These are phyloP conservation scores for Sula dactylatra DNA, from an alignment of 2,113 vertebrate genomes.

Conservation along the genomic window DNA sequence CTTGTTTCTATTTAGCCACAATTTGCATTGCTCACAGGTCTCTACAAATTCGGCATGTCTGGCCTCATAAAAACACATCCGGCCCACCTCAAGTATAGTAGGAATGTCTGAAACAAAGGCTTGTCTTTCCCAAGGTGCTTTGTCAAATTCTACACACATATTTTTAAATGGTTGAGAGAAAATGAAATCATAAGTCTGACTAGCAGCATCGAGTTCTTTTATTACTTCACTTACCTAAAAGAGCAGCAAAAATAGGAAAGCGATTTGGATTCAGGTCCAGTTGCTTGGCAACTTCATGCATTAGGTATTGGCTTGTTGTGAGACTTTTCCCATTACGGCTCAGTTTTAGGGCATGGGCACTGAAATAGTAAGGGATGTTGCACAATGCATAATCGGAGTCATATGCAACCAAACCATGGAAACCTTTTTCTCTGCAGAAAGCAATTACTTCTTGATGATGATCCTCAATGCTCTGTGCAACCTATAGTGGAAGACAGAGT, in stretches of 20 bases:
- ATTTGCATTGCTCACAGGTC: not conserved
- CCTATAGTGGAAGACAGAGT: slow-evolving; percentile 71
- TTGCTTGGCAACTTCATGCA: slow-evolving; percentile 96
- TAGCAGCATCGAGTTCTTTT: not conserved
- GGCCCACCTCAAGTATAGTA: not conserved
- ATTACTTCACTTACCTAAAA: slow-evolving; percentile 84
- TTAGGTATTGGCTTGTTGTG: slow-evolving; percentile 96
- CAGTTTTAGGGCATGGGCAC: slow-evolving; percentile 93
- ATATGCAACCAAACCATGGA: slow-evolving; percentile 93
- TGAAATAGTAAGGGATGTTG: slow-evolving; percentile 96
- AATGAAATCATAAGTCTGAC: not conserved
- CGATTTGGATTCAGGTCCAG: slow-evolving; percentile 92
- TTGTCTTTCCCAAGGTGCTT: not conserved
- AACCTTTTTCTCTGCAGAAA: slow-evolving; percentile 91
- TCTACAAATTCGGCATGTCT: not conserved
- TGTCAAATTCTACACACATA: not conserved
- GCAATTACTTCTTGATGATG: slow-evolving; percentile 96
- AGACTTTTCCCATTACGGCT: slow-evolving; percentile 96
- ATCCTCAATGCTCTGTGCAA: slow-evolving; percentile 94
- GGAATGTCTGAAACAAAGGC: not conserved
- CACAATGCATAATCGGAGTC: slow-evolving; percentile 95
- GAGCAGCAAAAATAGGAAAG: slow-evolving; percentile 93
- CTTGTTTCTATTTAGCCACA: not conserved
- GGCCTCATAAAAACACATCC: not conserved
- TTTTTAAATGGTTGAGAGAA: not conserved